Conservation (phyloP, 2,888 invertebrate species). For the Scaptomyza reducta region DNA sequence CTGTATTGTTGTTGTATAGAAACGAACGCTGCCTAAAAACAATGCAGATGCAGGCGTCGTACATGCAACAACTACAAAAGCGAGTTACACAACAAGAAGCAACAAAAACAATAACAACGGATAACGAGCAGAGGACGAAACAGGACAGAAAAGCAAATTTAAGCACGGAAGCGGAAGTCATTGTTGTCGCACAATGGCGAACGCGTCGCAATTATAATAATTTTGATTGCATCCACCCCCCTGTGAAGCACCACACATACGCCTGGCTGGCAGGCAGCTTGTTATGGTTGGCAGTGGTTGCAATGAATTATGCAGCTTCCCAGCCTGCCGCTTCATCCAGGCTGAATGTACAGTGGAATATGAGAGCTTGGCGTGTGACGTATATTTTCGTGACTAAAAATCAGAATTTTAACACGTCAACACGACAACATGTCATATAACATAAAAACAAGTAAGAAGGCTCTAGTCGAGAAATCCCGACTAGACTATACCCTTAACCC, state of each 20-base stretch:
- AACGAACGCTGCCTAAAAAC: constrained; percentile 56
- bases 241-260: constrained; percentile 1
- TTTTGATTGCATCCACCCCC: constrained; percentile 74
- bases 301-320: constrained; percentile 62
- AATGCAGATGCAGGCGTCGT: constrained; percentile 62
- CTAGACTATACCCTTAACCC: no score
- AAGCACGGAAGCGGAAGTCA: constrained; percentile 82
- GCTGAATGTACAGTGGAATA: neutral
- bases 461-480: no score
- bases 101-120: constrained; percentile 21
- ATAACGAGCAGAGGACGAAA: constrained; percentile 25
- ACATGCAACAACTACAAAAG: constrained; percentile 39
- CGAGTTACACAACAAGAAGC: constrained; percentile 3
- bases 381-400: constrained; percentile 1
- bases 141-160: constrained; percentile 69
- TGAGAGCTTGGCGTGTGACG: neutral
- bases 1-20: constrained; percentile 44
- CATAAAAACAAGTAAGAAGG: no score
- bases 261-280: constrained; percentile 21
- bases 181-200: constrained; percentile 81
- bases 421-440: neutral
- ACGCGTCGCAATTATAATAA: constrained; percentile 82
- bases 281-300: constrained; percentile 64
- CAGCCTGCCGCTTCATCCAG: constrained; percentile 4
- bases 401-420: constrained; percentile 1